Base-by-base conservation (phyloP, 2,797 vertebrate species). In the Sarcophilus harrisii region DNA sequence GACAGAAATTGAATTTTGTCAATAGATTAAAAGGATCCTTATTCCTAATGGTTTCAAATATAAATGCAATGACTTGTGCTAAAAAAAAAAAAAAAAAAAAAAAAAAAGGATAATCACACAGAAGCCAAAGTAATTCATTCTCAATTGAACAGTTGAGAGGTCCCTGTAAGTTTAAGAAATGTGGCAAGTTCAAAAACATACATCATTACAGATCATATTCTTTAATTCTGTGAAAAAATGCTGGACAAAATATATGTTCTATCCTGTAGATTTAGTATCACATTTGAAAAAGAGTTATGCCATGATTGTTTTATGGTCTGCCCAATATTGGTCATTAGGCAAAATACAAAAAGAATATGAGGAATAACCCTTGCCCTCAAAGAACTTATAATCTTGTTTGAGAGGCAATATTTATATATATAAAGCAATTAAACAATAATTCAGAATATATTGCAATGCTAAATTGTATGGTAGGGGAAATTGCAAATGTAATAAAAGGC, bases 1-100 rank as follows among this genome's bases (percentile, higher is more conserved):
- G 96, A 94, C 54, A 97, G 93, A 98, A 96, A 32, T 92, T 93
- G 45, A 91, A 97, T 98, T 98, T 94, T 98, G 92, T 96, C 91
- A 96, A 58, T 14, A 30, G 92, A 96, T 98, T 96, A 96, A 98
- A 97, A 96, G 0, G 94, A 98, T 91, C 45, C 13, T 52, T 93
- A 4, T 94, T 62, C 58, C 90, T 92, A 92, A 97, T 96, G 87
- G 52, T 38, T 93, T 98, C 66, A 96, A 95, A 96, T 87, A 58
- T 95, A 97, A 98, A 96, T 94, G 6, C 27, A 95, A 27, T 54
- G 62, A 59, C 94, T 95, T 93, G n/a, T 62, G 30, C 18, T 73
- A 3, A 92, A 95, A 49, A 94, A 90, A 58, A 57, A 96, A 55
- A 52, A 95, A 81, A 57, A 18, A 55, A 52, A 90, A 58, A 52